Base-by-base conservation (phyloP, 2,113 vertebrate species). In the Synodontis membranacea region DNA sequence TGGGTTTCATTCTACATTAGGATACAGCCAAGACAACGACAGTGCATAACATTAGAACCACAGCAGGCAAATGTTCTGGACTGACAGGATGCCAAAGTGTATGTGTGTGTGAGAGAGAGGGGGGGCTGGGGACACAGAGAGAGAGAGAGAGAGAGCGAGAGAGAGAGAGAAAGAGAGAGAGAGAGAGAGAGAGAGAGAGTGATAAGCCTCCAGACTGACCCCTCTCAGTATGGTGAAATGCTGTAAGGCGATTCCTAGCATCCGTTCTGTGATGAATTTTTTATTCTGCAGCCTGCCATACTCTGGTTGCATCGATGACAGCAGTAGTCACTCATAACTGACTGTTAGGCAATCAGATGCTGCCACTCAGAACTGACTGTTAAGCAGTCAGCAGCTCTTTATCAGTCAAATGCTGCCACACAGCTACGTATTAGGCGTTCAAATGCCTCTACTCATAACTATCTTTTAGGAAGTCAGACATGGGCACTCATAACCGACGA, bases 271-370 rank as follows among this genome's bases (percentile, higher is more conserved):
- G 44, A 87, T 87, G 44, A 87, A 83, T 87, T 75, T 83, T 83
- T 87, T 17, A 87, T 87, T 83, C 2, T 25, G 70, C 56, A 50
- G 14, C 88, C 91, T 92, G 92, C 90, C 52, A 44, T 83, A 54
- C 86, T 34, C 85, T 89, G 68, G 62, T 70, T 72, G 34, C 78
- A 89, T 89, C 80, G 89, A 5, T 54, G 62, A 34, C 42, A 83
- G 17, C 14, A 68, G 31, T 4, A 64, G 76, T 19, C 84, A 68
- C 12, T 52, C 15, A 56, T 37, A n/a, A 58, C 50, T 58, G 15
- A 75, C 2, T 83, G 28, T 48, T 75, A 21, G 54, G 39, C 6
- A 76, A 44, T 76, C 31, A 15, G 31, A 48, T 17, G 5, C 44
- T 31, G 25, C 68, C 68, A 68, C 5, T 7, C 34, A 7, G 19